Conservation (phyloP, 2,797 vertebrate genomes). For the Nyctalus aviator region DNA sequence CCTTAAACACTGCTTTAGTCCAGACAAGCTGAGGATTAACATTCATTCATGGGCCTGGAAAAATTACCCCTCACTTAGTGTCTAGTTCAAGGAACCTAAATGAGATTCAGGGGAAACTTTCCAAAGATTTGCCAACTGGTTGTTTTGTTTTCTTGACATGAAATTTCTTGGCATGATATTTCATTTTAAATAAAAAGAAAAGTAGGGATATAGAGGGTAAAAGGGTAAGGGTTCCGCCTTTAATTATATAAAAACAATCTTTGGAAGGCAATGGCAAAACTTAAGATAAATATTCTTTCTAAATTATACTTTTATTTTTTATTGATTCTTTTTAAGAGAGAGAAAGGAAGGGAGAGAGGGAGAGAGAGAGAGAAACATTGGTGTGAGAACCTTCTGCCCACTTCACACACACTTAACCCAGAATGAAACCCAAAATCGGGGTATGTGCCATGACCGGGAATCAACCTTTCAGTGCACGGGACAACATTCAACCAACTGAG, state of each 20-base stretch:
- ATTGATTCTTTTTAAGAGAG: neutral
- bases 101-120: neutral
- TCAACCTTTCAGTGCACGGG: neutral
- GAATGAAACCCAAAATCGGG: neutral
- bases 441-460: neutral
- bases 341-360: too few relatives aligned
- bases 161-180: neutral
- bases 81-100: neutral
- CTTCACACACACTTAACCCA: too few relatives aligned
- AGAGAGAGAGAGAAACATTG: neutral
- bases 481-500: neutral
- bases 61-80: neutral
- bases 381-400: neutral
- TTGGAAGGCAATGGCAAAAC: neutral
- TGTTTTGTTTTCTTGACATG: conserved; percentile 19
- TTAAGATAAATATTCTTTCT: conserved; percentile 6
- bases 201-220: rapidly evolving
- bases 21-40: neutral
- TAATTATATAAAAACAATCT: neutral
- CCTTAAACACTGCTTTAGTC: neutral
- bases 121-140: neutral
- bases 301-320: neutral
- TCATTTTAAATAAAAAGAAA: conserved; percentile 49
- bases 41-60: neutral
- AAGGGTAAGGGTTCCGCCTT: neutral